Evolutionary conservation across 2,797 vertebrate species (phyloP).

Genomic region (Microchirus variegatus): DNA sequence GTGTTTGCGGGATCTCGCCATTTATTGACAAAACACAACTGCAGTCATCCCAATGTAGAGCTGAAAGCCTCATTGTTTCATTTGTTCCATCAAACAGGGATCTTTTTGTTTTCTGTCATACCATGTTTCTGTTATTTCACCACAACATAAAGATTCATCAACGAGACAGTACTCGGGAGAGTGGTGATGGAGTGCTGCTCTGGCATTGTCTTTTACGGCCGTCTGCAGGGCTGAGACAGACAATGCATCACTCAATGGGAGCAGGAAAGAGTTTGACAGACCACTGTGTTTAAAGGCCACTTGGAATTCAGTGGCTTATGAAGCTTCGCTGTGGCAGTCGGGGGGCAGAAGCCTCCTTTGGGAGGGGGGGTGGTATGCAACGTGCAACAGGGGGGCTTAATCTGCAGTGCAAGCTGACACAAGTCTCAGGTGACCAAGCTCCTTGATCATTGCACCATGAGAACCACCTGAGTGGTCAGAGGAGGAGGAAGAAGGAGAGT

Average conservation of each 20-base stretch:
- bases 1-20: slow-evolving; percentile 22
- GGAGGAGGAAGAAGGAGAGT: slow-evolving; percentile 29
- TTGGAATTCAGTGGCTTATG: slow-evolving; percentile 71
- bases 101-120: slow-evolving; percentile 24
- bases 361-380: not conserved
- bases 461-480: slow-evolving; percentile 66
- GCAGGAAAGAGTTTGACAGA: slow-evolving; percentile 73
- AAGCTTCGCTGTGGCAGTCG: slow-evolving; percentile 43
- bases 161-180: slow-evolving; percentile 36
- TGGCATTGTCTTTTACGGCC: slow-evolving; percentile 66
- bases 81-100: slow-evolving; percentile 21
- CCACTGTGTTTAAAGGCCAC: slow-evolving; percentile 70
- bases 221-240: slow-evolving; percentile 59
- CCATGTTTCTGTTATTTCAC: slow-evolving; percentile 30
- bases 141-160: slow-evolving; percentile 50
- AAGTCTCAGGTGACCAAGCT: slow-evolving; percentile 76
- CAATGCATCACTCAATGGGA: slow-evolving; percentile 67
- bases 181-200: slow-evolving; percentile 55
- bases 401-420: slow-evolving; percentile 73
- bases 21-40: slow-evolving; percentile 39
- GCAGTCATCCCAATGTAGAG: slow-evolving; percentile 11
- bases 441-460: slow-evolving; percentile 75
- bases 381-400: slow-evolving; percentile 48
- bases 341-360: slow-evolving; percentile 44
- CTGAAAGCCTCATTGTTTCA: slow-evolving; percentile 25